Conservation (phyloP, 2,113 vertebrate genomes). For the Mormyrus iriodes region DNA sequence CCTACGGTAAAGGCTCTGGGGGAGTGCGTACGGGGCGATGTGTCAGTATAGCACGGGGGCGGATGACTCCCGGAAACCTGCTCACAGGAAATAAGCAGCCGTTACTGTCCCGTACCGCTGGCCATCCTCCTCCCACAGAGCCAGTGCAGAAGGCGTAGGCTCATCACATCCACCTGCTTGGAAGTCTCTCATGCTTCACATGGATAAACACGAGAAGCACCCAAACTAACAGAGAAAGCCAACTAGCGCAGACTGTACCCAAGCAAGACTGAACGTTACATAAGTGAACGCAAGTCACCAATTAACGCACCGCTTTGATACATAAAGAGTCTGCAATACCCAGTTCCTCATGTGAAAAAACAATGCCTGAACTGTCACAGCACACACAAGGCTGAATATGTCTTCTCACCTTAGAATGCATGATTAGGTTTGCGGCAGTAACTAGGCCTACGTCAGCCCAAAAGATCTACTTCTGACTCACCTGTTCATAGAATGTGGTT, state of each 20-base stretch:
- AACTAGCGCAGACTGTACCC: background rate
- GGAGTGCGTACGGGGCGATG: background rate
- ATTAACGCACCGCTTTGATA: background rate
- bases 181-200: background rate
- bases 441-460: background rate
- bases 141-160: background rate
- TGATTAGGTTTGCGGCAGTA: background rate
- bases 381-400: background rate
- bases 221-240: background rate
- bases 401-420: background rate
- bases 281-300: background rate
- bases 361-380: background rate
- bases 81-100: background rate
- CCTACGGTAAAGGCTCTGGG: background rate
- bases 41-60: conserved; percentile 7
- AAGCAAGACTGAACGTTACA: background rate
- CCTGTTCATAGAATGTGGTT: background rate
- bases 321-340: background rate
- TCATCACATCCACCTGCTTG: background rate
- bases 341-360: background rate
- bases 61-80: conserved; percentile 22
- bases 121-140: background rate
- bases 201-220: background rate
- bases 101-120: background rate
- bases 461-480: background rate